Percentiles rank a stretch among this genome's conserved stretches.
phyloP scores from a whole-genome alignment of 2,888 invertebrate genomes.

The Caenorhabditis wallacei region DNA sequence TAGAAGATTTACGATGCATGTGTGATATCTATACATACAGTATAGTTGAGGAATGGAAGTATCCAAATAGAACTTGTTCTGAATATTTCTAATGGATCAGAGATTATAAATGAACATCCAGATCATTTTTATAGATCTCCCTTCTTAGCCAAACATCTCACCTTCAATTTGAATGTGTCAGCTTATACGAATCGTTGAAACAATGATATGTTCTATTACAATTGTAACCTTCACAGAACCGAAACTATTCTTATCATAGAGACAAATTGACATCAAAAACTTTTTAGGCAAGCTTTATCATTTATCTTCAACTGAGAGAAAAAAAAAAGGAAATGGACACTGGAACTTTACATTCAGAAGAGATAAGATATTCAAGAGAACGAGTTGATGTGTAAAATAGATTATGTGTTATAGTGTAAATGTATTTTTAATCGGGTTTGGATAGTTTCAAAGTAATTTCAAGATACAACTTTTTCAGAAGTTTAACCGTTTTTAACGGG shows the following conservation, averaged over 20 bases:
- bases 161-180: background rate
- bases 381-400: too few relatives aligned
- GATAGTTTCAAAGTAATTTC: too few relatives aligned
- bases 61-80: too few relatives aligned
- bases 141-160: background rate
- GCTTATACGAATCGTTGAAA: background rate
- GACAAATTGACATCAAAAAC: slow-evolving; percentile 29
- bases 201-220: slow-evolving; percentile 8
- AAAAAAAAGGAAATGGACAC: background rate
- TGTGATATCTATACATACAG: too few relatives aligned
- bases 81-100: background rate
- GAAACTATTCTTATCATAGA: slow-evolving; percentile 4
- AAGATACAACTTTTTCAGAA: too few relatives aligned
- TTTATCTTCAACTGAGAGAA: background rate
- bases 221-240: slow-evolving; percentile 14
- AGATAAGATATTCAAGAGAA: too few relatives aligned
- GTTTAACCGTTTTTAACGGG: too few relatives aligned
- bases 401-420: too few relatives aligned
- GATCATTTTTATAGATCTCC: background rate
- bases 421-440: too few relatives aligned
- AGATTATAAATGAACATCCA: background rate
- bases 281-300: slow-evolving; percentile 28
- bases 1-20: slow-evolving; percentile 33
- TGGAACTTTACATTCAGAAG: too few relatives aligned
- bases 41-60: too few relatives aligned